A percentile compares a stretch with the other conserved stretches of the same genome.
Conservation (phyloP, 2,113 vertebrate species). For the Cyprinodon tularosa region DNA sequence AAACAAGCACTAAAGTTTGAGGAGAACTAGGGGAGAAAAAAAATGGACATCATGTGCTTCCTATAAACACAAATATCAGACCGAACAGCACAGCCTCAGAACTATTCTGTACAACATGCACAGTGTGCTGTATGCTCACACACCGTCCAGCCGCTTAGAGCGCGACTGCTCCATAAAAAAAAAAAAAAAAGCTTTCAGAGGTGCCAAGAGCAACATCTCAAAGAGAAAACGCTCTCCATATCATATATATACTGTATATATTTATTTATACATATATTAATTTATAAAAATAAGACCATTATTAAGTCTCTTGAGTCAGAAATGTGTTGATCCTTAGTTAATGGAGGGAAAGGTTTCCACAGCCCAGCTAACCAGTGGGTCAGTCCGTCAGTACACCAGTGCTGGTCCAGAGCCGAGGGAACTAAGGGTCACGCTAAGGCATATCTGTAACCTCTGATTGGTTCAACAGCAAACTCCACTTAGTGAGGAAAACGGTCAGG, state of each 20-base stretch:
- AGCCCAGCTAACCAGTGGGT: constrained; percentile 57
- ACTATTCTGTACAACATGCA: constrained; percentile 91
- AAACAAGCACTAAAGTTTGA: constrained; percentile 75
- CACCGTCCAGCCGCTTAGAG: constrained; percentile 29
- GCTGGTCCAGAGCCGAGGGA: constrained; percentile 50
- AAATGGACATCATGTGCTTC: constrained; percentile 72
- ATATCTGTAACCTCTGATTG: constrained; percentile 42
- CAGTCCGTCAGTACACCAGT: constrained; percentile 54
- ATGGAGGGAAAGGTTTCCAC: constrained; percentile 51
- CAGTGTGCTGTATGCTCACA: constrained; percentile 54
- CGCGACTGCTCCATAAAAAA: constrained; percentile 47
- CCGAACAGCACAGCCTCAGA: constrained; percentile 88
- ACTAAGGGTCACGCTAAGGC: constrained; percentile 62
- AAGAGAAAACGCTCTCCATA: constrained; percentile 49
- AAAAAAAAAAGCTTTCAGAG: constrained; percentile 63
- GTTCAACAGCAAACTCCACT: constrained; percentile 58
- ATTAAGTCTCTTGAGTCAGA: constrained; percentile 83
- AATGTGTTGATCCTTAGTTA: constrained; percentile 70
- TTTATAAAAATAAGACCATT: constrained; percentile 85
- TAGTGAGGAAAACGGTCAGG: constrained; percentile 47
- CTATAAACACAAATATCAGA: constrained; percentile 81
- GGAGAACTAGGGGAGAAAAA: constrained; percentile 22
- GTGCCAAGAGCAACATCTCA: constrained; percentile 53
- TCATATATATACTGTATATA: constrained; percentile 51
- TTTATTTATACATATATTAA: constrained; percentile 81